These are phyloP conservation scores for Chirona hameri DNA, from an alignment of 2,888 invertebrate genomes.

Conservation along the genomic window DNA sequence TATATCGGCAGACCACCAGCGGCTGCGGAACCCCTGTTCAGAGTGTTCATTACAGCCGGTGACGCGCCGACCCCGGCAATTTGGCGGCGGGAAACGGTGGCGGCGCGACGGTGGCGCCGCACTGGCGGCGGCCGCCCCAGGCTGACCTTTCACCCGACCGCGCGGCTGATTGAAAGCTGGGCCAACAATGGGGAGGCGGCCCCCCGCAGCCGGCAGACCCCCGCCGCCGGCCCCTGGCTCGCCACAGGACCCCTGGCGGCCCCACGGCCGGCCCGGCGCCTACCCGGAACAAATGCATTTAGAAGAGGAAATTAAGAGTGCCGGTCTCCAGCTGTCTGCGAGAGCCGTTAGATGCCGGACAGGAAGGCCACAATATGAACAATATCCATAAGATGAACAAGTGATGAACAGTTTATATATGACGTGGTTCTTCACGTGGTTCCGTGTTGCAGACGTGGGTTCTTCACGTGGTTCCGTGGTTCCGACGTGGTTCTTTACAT, in stretches of 20 bases:
- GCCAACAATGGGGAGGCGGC: neutral
- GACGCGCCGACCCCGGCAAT: neutral
- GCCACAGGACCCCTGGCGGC: no score
- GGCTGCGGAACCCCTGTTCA: neutral
- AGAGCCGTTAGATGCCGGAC: neutral
- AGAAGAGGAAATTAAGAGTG: neutral
- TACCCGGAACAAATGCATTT: neutral
- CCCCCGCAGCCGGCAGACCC: no score
- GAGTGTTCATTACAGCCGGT: neutral
- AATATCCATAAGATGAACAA: no score
- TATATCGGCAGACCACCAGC: constrained; percentile 1
- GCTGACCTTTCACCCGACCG: constrained; percentile 4
- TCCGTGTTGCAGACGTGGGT: no score
- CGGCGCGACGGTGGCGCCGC: neutral
- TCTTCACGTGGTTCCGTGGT: no score
- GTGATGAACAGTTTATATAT: no score
- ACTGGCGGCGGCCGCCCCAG: neutral
- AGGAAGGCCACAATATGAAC: no score
- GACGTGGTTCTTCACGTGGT: no score
- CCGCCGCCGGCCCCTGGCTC: no score
- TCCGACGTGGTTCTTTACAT: neutral
- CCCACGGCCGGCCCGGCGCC: neutral
- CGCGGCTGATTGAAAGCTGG: neutral
- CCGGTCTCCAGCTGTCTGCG: neutral
- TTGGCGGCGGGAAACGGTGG: neutral